Evolutionary conservation across 1,140 invertebrate species (phyloP), one percentile per base, ranked within the genome.

Genomic region (Parapsyche elsis): DNA sequence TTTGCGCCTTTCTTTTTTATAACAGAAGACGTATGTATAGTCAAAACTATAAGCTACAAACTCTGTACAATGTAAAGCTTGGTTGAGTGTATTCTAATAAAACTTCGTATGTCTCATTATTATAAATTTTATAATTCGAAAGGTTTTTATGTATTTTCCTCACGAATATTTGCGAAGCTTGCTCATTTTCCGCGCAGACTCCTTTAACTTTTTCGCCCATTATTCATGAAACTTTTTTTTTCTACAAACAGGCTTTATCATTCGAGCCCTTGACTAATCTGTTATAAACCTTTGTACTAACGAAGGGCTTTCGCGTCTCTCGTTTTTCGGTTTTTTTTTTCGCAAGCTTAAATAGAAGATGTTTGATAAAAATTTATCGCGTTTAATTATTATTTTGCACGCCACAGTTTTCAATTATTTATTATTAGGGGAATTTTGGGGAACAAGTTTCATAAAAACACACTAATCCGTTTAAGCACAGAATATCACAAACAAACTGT

Each of bases 191-290:
- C 73, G 73, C 73, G 14, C 45, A 26, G 73, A 75, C 73, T 75
- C 73, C 49, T 75, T 57, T n/a, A 57, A 75, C 73, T 75, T 75
- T 75, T 73, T 75, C 46, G 49, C 49, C 49, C 73, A 75, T 75
- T 75, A 49, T 75, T 75, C 73, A 75, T 75, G 45, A 57, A 75
- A 75, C 46, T 53, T 74, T 75, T 74, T 53, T 74, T 75, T 75
- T 44, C 24, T 14, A 46, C 45, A 75, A 75, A 75, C 73, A 75
- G 38, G 73, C 73, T 75, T 75, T 75, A 57, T 75, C 73, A 75
- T 57, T 57, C 73, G 21, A 57, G 45, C 73, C 44, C 44, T 46
- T 75, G 24, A 75, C 73, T 75, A 75, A 75, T 75, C 73, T 75
- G 44, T 75, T 57, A 57, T 75, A 75, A 75, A 75, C 73, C 73